Conservation (phyloP, 2,888 invertebrate species). For the Scaptomyza flava region DNA sequence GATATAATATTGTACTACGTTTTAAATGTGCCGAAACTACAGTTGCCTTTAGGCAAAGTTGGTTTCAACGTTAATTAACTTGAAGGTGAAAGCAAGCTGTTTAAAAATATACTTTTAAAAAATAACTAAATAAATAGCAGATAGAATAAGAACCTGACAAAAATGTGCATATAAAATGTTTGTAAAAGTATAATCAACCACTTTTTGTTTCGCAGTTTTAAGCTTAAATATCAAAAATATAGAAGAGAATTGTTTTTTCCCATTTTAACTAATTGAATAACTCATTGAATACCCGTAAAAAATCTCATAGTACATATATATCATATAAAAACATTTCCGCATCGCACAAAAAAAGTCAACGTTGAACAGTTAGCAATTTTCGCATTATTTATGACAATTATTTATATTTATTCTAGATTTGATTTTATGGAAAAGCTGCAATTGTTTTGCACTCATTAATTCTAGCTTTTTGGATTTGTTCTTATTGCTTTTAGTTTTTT, state of each 20-base stretch:
- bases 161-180: no score
- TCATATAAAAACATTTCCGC: conserved; percentile 20
- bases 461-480: neutral
- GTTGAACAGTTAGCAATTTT: conserved; percentile 13
- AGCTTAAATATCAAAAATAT: no score
- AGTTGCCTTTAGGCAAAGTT: conserved; percentile 5
- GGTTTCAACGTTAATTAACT: neutral
- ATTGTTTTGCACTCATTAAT: neutral
- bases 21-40: conserved; percentile 14
- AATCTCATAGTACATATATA: no score
- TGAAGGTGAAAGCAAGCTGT: neutral
- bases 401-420: neutral
- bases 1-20: conserved; percentile 1
- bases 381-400: conserved; percentile 40
- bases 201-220: no score
- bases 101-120: neutral
- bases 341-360: conserved; percentile 11
- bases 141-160: no score
- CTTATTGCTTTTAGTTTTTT: neutral
- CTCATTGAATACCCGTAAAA: no score
- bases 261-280: no score
- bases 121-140: no score
- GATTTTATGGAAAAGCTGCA: conserved; percentile 2
- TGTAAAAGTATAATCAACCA: no score
- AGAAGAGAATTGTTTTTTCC: no score